Percentiles rank a stretch among this genome's conserved stretches.
phyloP scores from a whole-genome alignment of 2,797 vertebrate genomes.

The Premnoplex brunnescens region DNA sequence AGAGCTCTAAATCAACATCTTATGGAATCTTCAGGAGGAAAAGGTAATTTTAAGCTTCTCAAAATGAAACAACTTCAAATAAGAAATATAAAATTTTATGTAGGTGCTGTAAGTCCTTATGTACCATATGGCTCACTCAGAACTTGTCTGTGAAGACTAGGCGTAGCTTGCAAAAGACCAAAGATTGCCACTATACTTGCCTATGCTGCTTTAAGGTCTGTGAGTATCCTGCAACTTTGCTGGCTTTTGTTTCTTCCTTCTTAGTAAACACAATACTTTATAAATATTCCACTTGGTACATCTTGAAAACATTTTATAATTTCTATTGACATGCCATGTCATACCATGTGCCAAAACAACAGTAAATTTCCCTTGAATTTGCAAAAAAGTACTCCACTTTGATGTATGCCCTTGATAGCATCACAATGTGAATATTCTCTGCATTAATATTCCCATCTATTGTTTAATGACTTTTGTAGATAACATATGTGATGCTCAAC shows the following conservation, averaged over 20 bases:
- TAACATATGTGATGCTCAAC: background rate
- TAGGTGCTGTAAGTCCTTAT: background rate
- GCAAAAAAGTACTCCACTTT: background rate
- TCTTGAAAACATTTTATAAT: background rate
- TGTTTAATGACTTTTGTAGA: conserved; percentile 23
- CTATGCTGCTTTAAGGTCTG: background rate
- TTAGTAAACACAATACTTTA: background rate
- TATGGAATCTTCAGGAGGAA: background rate
- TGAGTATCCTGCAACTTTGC: background rate
- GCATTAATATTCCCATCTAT: background rate
- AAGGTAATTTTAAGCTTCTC: background rate
- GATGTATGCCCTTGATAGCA: background rate
- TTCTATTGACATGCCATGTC: background rate
- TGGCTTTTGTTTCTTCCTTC: background rate
- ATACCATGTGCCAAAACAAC: background rate
- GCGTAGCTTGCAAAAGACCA: background rate
- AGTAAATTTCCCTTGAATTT: background rate
- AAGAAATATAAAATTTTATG: background rate
- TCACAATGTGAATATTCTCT: background rate
- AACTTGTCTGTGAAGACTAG: background rate
- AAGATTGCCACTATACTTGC: background rate
- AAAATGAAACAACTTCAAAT: background rate
- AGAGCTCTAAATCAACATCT: background rate
- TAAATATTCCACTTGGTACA: background rate
- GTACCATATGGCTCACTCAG: background rate